Evolutionary conservation across 2,113 vertebrate species (phyloP), one percentile per base, ranked within the genome.

Genomic region (Saimiri boliviensis): DNA sequence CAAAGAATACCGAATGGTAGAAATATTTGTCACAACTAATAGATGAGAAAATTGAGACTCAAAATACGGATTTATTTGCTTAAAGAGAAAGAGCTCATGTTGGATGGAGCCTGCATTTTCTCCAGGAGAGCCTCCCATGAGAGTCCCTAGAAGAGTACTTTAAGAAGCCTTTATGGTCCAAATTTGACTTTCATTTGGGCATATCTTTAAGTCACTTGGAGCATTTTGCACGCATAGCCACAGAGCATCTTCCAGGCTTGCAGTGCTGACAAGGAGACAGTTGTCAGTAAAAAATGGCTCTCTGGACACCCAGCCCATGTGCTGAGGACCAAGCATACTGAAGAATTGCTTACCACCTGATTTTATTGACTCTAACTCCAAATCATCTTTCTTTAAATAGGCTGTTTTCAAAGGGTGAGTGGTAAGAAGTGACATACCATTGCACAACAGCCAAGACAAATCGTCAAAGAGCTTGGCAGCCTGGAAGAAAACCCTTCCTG

Each of bases 341-440:
- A 97, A 86, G 70, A 80, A 97, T 96, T 71, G 76, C 92, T 92
- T 19, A 70, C 9, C 76, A 84, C 90, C 82, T 85, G 89, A 92
- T 94, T 97, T 94, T 97, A 97, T 95, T 96, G 96, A 97, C 96
- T 95, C 35, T 88, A 63, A 73, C 81, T 80, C 95, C 85, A 89
- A 97, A 94, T 95, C 79, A 89, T 95, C 92, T 73, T 73, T 95
- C 83, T 96, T 97, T 94, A 95, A 97, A 95, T 27, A 95, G 80
- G n/a, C 80, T 92, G 66, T 94, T 96, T 96, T 95, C 87, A 94
- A 94, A 92, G 84, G 71, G 71, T 79, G 86, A 96, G 82, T 52
- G 71, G 76, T 93, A 92, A 87, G 89, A 96, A 82, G 93, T 85
- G 95, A 90, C 96, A 95, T 20, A 32, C 42, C 40, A 93, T 76